These are phyloP conservation scores for Monopterus albus DNA, from an alignment of 2,113 vertebrate species.

Conservation along the genomic window DNA sequence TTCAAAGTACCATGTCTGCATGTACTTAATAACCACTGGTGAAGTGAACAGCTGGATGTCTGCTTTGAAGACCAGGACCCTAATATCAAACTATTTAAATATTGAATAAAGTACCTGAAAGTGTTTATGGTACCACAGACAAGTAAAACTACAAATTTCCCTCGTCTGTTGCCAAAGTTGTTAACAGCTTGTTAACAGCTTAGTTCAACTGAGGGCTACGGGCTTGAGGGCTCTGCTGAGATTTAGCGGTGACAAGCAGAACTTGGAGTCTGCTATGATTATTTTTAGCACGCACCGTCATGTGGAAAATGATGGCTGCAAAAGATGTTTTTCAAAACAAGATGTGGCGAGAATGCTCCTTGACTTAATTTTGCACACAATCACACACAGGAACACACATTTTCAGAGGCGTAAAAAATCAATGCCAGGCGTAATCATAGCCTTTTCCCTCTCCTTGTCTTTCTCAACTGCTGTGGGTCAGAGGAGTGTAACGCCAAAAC, in stretches of 20 bases:
- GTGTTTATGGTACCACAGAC: slow-evolving; percentile 43
- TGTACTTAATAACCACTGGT: slow-evolving; percentile 34
- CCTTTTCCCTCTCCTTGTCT: neutral
- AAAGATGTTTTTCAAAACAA: slow-evolving; percentile 58
- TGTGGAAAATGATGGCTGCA: slow-evolving; percentile 27
- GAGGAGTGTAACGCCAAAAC: slow-evolving; percentile 46
- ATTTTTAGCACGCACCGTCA: slow-evolving; percentile 63
- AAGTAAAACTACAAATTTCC: slow-evolving; percentile 38
- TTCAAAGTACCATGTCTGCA: slow-evolving; percentile 53
- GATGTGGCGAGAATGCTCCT: slow-evolving; percentile 30
- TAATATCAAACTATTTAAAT: slow-evolving; percentile 16
- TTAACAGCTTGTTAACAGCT: slow-evolving; percentile 73
- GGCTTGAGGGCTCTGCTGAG: slow-evolving; percentile 63
- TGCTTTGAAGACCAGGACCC: slow-evolving; percentile 51
- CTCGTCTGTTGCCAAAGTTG: slow-evolving; percentile 49
- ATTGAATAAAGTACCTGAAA: slow-evolving; percentile 32
- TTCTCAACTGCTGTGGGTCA: slow-evolving; percentile 30
- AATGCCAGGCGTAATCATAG: neutral
- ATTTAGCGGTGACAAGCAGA: slow-evolving; percentile 59
- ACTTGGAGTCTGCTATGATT: slow-evolving; percentile 51
- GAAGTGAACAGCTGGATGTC: slow-evolving; percentile 47
- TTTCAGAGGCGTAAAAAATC: slow-evolving; percentile 15
- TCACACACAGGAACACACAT: neutral
- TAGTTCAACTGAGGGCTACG: slow-evolving; percentile 60
- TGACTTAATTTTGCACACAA: slow-evolving; percentile 15